Base-by-base conservation (phyloP, 2,888 invertebrate species). In the Ceriagrion tenellum region DNA sequence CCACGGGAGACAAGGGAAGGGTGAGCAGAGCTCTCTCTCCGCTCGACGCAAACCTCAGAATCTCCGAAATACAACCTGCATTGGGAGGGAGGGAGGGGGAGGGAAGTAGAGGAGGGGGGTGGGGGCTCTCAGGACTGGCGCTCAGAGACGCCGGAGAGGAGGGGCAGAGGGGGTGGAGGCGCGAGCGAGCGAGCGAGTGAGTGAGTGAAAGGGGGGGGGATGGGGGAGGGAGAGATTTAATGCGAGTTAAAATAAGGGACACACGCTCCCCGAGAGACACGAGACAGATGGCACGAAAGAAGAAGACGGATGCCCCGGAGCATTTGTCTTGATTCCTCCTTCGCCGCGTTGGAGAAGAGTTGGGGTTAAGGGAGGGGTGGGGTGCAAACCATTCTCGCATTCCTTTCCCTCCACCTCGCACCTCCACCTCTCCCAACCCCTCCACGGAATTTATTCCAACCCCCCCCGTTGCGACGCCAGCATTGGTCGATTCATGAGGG, bases 251-350 rank as follows among this genome's bases (percentile, higher is more conserved):
- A 89, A 55, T 55, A 89, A 55, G 89, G 89, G 89, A 74, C 93
- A 74, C 93, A 63, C 93, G 59, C 63, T 47, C 47, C 47, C 63
- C 91, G 63, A 91, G 63, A 93, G 69, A 93, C 81, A 16, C 30
- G 81, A 93, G 93, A 69, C 93, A 93, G 93, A 93, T 93, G 93
- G 93, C 93, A 47, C 26, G 26, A 59, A 93, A 63, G 93, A 93
- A 93, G 93, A 93, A 93, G 93, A 93, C 93, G 47, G 93, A 93
- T 93, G 93, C 69, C 55, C 63, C 47, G 23, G 47, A 93, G 93
- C 93, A 93, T 93, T 93, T 93, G 93, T 93, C 93, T 93, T 91
- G 91, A 91, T 91, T 91, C 93, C 69, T 69, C 93, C 93, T 56
- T 47, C 40, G 35, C 69, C 40, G 30, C n/a, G 30, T 2, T 4